Evolutionary conservation across 53 echinoderm and acorn worm species (phyloP).

Genomic region (Stichopus horrens): DNA sequence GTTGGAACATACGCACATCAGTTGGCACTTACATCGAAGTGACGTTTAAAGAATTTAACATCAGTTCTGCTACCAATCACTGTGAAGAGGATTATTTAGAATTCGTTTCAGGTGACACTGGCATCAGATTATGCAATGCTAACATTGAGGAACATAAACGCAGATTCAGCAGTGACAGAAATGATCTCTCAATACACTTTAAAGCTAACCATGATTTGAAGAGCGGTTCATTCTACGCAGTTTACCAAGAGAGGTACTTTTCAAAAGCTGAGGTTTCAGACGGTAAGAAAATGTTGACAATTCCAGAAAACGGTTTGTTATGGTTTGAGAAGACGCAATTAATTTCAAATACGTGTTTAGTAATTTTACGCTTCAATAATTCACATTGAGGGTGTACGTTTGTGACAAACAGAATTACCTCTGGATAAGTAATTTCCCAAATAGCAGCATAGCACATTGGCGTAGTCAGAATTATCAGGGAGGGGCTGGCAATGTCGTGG

Average conservation of each 20-base stretch:
- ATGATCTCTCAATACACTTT: neutral
- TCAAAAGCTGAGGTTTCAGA: no score
- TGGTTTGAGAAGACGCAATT: no score
- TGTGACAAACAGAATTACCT: no score
- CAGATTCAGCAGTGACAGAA: neutral
- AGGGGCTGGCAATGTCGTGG: no score
- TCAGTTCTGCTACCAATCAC: neutral
- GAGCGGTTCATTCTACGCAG: neutral
- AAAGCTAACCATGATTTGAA: neutral
- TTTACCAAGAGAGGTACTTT: neutral
- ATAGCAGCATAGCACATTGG: no score
- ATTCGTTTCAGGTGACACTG: neutral
- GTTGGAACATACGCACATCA: conserved; percentile 6
- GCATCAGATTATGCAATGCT: neutral
- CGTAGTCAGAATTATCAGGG: no score
- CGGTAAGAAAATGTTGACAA: no score
- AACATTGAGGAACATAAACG: neutral
- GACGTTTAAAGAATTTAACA: conserved; percentile 1
- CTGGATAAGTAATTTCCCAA: no score
- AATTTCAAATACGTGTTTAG: no score
- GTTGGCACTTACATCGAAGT: conserved; percentile 16
- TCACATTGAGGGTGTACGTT: no score
- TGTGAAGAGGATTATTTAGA: conserved; percentile 4
- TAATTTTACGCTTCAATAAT: no score
- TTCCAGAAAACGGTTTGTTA: no score